These are phyloP conservation scores for Nebria salina DNA, from an alignment of 2,888 invertebrate genomes.

Conservation along the genomic window DNA sequence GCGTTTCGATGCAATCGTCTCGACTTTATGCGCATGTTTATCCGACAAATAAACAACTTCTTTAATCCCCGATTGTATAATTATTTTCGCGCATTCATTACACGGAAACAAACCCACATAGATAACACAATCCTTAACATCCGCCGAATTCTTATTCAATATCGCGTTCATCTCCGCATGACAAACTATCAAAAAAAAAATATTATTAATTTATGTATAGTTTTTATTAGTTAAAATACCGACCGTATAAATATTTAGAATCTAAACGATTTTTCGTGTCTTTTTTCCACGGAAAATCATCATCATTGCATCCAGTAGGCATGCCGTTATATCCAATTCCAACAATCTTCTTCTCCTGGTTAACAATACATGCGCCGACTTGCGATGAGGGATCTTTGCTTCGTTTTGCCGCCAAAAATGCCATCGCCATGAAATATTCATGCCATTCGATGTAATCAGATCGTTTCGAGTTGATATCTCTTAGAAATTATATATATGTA, in stretches of 20 bases:
- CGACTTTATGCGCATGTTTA: slow-evolving; percentile 75
- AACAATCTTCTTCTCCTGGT: slow-evolving; percentile 85
- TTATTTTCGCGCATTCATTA: slow-evolving; percentile 96
- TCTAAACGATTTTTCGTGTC: slow-evolving; percentile 68
- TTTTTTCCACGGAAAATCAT: slow-evolving; percentile 90
- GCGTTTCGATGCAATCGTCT: slow-evolving; percentile 78
- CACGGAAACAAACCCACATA: slow-evolving; percentile 95
- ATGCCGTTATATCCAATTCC: slow-evolving; percentile 98
- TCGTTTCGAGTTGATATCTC: slow-evolving; percentile 64
- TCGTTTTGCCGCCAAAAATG: slow-evolving; percentile 88
- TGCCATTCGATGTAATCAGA: slow-evolving; percentile 82
- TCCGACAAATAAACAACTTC: slow-evolving; percentile 84
- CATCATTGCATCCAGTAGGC: slow-evolving; percentile 90
- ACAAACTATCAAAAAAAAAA: slow-evolving; percentile 75
- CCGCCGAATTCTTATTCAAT: slow-evolving; percentile 84
- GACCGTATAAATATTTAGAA: slow-evolving; percentile 89
- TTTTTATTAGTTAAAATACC: slow-evolving; percentile 49
- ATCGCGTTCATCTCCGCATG: slow-evolving; percentile 99
- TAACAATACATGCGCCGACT: slow-evolving; percentile 96
- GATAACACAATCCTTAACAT: slow-evolving; percentile 81
- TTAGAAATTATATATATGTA: too few species aligned
- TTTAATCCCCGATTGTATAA: slow-evolving; percentile 91
- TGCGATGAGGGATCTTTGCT: slow-evolving; percentile 95
- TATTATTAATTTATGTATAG: background rate
- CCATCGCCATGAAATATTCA: slow-evolving; percentile 96